These are phyloP conservation scores for Callionymus lyra DNA, from an alignment of 2,113 vertebrate species.

Conservation along the genomic window DNA sequence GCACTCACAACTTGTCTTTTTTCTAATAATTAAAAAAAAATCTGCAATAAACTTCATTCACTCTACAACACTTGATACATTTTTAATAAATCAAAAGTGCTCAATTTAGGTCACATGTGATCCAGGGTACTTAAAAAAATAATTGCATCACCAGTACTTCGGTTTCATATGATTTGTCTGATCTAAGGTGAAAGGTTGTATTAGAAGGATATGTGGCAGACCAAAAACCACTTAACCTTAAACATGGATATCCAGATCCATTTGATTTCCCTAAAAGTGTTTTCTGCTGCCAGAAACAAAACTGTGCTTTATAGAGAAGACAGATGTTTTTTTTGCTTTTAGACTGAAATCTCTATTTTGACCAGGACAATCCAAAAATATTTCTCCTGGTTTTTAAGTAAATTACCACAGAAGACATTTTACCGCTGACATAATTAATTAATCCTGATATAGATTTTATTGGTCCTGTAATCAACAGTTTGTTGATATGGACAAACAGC, in stretches of 20 bases:
- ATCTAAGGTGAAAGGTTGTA: constrained; percentile 1
- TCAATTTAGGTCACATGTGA: constrained; percentile 25
- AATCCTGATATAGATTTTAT: too few species aligned
- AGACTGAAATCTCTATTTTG: too few species aligned
- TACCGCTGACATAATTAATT: too few species aligned
- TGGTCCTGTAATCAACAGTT: too few species aligned
- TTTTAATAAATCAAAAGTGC: constrained; percentile 11
- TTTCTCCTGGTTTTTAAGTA: too few species aligned
- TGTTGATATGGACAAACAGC: neutral
- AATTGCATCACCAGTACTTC: constrained; percentile 1
- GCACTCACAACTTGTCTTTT: constrained; percentile 2
- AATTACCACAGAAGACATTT: too few species aligned
- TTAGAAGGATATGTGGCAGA: too few species aligned
- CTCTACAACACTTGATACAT: neutral
- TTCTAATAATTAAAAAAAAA: constrained; percentile 6
- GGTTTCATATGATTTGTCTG: constrained; percentile 16
- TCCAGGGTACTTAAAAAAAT: constrained; percentile 11
- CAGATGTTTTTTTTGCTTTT: too few species aligned
- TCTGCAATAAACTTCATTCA: constrained; percentile 8
- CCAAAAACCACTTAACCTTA: neutral
- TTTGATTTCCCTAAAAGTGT: neutral
- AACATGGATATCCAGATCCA: neutral
- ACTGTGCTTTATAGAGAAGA: too few species aligned
- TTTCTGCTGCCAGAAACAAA: neutral
- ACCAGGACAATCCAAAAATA: too few species aligned